A percentile compares a stretch with the other conserved stretches of the same genome.
Evolutionary conservation across 2,797 vertebrate genomes (phyloP).

Genomic region (Lutjanus campechanus): DNA sequence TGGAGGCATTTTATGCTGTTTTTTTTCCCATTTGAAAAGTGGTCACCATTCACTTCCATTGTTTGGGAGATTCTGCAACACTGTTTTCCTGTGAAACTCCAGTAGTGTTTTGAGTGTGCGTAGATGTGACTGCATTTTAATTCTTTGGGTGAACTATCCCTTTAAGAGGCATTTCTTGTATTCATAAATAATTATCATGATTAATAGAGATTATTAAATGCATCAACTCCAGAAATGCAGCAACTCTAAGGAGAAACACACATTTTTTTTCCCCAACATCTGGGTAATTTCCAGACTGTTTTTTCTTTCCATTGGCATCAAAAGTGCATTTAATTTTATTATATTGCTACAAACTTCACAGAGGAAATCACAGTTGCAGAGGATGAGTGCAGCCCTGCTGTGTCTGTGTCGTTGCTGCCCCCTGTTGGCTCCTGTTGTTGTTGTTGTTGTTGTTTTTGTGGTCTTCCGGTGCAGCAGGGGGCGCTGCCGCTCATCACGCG

Average conservation of each 20-base stretch:
- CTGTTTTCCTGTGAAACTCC: too few species aligned
- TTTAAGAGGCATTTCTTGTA: background rate
- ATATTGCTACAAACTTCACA: background rate
- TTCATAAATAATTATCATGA: background rate
- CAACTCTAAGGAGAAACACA: background rate
- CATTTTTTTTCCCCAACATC: background rate
- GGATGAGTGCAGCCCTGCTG: too few species aligned
- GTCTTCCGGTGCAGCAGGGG: constrained; percentile 61
- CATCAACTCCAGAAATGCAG: too few species aligned
- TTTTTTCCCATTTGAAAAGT: too few species aligned
- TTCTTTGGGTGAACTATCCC: too few species aligned
- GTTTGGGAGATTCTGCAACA: too few species aligned
- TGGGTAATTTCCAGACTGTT: too few species aligned
- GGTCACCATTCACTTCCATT: background rate
- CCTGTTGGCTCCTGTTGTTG: constrained; percentile 35
- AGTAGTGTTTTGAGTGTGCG: too few species aligned
- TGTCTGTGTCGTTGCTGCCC: constrained; percentile 56
- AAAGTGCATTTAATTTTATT: background rate
- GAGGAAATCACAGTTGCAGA: background rate
- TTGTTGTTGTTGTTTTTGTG: rapidly evolving
- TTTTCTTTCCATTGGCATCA: background rate
- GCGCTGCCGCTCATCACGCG: background rate
- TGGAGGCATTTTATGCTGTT: too few species aligned
- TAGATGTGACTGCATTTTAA: too few species aligned
- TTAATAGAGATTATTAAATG: background rate